Base-by-base conservation (phyloP, 2,113 vertebrate genomes). In the Psettodes erumei region DNA sequence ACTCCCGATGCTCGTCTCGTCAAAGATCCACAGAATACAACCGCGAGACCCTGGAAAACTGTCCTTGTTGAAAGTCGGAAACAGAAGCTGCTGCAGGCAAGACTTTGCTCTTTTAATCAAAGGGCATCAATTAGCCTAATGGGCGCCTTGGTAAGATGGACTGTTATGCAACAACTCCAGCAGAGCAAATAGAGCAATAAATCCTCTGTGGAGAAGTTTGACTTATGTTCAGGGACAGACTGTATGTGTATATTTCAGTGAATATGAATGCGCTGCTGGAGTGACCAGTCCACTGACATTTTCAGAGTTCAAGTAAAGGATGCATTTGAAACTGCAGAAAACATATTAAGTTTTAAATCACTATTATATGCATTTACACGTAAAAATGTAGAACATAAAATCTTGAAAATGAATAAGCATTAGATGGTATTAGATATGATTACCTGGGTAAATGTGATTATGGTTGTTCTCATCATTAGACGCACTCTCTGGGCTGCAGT, bases 51-150 rank as follows among this genome's bases (percentile, higher is more conserved):
- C 16, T 1, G 7, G 50, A 50, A 66, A 56, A 59, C 63, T 42
- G 55, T 85, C 55, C 80, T 74, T 56, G 72, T 56, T 79, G 51
- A 88, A 87, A 88, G 79, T 66, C 58, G 59, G 3, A 83, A 83
- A 63, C 63, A 72, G 61, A 87, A 53, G 35, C 56, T 59, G 79
- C 81, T 78, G 56, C 72, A 71, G 71, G 61, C 61, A 10, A 59
- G 61, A 50, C 21, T 67, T 75, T 75, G 53, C 54, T 60, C 48
- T 69, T 82, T 73, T 60, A 66, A 48, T 85, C 69, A 79, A 71
- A 59, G 76, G 16, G 58, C 73, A 19, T 45, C 75, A 90, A 76
- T 65, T 83, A 84, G 45, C 65, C 65, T 86, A 81, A 88, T 81
- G 77, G 71, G 35, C 43, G 82, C 71, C 79, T 77, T 40, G 61